Percentiles rank a stretch among this genome's conserved stretches.
phyloP scores from a whole-genome alignment of 2,888 invertebrate species.

The Psylliodes chrysocephalus region DNA sequence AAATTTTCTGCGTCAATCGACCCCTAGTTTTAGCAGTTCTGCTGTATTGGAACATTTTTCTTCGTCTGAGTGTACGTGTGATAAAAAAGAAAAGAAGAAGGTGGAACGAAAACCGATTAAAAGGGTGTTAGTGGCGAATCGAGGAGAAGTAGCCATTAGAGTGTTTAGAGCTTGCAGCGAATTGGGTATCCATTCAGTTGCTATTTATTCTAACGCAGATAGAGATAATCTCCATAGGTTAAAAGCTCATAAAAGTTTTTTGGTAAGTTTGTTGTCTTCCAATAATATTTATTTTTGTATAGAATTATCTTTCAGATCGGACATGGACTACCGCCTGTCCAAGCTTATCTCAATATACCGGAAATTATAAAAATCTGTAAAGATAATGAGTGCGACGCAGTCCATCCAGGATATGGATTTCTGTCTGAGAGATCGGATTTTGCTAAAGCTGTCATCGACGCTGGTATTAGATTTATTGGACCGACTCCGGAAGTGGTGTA shows the following conservation, averaged over 20 bases:
- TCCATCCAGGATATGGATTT: slow-evolving; percentile 95
- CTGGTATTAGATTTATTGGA: slow-evolving; percentile 95
- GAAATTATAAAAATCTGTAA: slow-evolving; percentile 96
- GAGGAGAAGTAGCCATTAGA: slow-evolving; percentile 96
- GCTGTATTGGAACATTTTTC: too few relatives aligned
- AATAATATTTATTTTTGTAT: not conserved
- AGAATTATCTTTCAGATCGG: slow-evolving; percentile 70
- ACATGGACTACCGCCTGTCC: slow-evolving; percentile 94
- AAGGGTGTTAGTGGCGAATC: slow-evolving; percentile 95
- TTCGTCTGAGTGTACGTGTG: too few relatives aligned
- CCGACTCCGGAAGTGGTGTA: slow-evolving; percentile 93
- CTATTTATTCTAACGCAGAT: slow-evolving; percentile 98
- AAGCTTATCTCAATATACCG: slow-evolving; percentile 96
- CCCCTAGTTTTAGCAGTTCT: too few relatives aligned
- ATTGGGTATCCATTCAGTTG: slow-evolving; percentile 95
- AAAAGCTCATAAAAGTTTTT: slow-evolving; percentile 97
- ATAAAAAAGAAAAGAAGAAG: too few relatives aligned
- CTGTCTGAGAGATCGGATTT: slow-evolving; percentile 95
- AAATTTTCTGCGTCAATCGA: too few relatives aligned
- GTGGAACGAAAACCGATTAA: slow-evolving; percentile 92
- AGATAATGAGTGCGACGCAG: slow-evolving; percentile 93
- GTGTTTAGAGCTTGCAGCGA: slow-evolving; percentile 98
- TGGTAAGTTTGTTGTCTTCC: slow-evolving; percentile 79
- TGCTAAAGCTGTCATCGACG: slow-evolving; percentile 91
- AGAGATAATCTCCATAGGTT: slow-evolving; percentile 95